Evolutionary conservation across 2,888 invertebrate species (phyloP), one percentile per base, ranked within the genome.

Genomic region (Cantharis rustica): DNA sequence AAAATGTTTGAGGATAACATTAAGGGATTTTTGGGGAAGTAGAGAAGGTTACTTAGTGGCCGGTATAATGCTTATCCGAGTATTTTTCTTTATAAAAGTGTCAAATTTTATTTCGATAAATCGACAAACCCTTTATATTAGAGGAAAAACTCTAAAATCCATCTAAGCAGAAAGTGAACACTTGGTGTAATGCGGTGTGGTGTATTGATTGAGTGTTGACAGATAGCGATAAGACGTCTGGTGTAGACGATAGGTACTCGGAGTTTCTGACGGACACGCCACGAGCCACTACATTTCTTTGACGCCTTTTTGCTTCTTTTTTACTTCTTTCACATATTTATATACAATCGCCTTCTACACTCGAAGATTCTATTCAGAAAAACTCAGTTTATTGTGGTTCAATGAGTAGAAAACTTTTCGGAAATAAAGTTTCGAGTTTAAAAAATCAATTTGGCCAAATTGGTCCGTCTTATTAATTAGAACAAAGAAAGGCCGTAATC

Each of bases 171-270:
- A 72, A 75, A 73, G 73, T 73, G 70, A 76, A 71, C 63, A 73
- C 64, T 69, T 31, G 71, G 73, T 73, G 71, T 78, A 72, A 73
- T 75, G 75, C 71, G 64, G 75, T 71, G 72, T 69, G 74, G 70
- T 69, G 72, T 84, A 84, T 84, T 84, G 84, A 84, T 84, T 84
- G 84, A 84, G 82, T 82, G 84, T 83, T 84, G 84, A 84, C 84
- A 83, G 82, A 84, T 84, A 83, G 81, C 82, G 81, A 83, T 83
- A 83, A 83, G 78, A 79, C 75, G 76, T 77, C 80, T 81, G 77
- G 77, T 79, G 79, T 77, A 73, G 74, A 75, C 73, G 79, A 81
- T 82, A 81, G 79, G 81, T 80, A 79, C 75, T 73, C 79, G 80
- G 81, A 80, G 79, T 66, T 80, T 79, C 80, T 81, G 79, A 81